These are phyloP conservation scores for Ochotona curzoniae DNA, from an alignment of 2,113 vertebrate genomes.

Conservation along the genomic window DNA sequence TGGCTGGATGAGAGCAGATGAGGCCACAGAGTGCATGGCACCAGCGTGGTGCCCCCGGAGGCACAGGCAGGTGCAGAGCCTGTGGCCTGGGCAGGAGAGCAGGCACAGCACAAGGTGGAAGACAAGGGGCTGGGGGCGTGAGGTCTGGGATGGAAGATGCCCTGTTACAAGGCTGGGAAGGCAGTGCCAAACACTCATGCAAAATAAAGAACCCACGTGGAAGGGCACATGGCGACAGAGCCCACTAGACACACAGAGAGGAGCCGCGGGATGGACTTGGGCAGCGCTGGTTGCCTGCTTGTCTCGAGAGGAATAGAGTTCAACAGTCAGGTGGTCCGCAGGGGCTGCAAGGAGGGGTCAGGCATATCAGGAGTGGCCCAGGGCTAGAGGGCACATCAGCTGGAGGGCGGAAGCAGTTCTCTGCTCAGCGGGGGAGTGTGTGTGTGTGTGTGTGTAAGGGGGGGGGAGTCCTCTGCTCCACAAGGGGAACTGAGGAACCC, in stretches of 20 bases:
- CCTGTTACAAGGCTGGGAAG: slow-evolving; percentile 66
- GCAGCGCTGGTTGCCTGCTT: slow-evolving; percentile 99
- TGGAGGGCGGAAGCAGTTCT: background rate
- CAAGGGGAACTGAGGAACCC: slow-evolving; percentile 61
- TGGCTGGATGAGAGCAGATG: slow-evolving; percentile 59
- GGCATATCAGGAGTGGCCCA: slow-evolving; percentile 63
- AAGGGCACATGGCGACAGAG: slow-evolving; percentile 79
- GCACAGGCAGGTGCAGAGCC: background rate
- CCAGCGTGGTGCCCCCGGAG: fast-evolving
- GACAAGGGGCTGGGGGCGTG: slow-evolving; percentile 59
- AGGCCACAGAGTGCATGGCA: background rate
- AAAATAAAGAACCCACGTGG: slow-evolving; percentile 83
- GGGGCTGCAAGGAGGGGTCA: slow-evolving; percentile 80
- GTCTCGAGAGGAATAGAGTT: slow-evolving; percentile 94
- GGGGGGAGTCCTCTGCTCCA: slow-evolving; percentile 30
- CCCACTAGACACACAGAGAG: slow-evolving; percentile 52
- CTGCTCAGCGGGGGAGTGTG: slow-evolving; percentile 63
- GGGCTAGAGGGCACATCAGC: too few relatives aligned
- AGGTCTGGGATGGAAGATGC: slow-evolving; percentile 76
- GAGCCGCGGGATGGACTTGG: slow-evolving; percentile 84
- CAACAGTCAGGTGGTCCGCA: slow-evolving; percentile 88
- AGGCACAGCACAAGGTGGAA: slow-evolving; percentile 58
- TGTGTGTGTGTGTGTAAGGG: background rate
- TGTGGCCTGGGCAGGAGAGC: slow-evolving; percentile 44
- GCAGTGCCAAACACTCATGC: slow-evolving; percentile 81